Evolutionary conservation across 2,888 invertebrate genomes (phyloP), one percentile per base, ranked within the genome.

Genomic region (Pachliopta kotzebuea): DNA sequence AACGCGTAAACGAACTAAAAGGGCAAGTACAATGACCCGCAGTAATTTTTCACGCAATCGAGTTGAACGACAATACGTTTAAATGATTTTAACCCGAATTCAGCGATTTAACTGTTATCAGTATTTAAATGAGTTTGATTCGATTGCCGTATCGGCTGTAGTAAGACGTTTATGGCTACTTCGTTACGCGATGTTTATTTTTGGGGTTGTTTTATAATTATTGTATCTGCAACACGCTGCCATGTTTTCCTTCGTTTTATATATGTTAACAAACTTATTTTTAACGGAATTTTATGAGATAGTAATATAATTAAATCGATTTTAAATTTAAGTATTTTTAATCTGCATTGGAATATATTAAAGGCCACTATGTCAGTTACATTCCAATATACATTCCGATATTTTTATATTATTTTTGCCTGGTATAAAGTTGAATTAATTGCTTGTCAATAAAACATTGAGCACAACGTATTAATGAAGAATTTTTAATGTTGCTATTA

Each of bases 111-210:
- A 73, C 72, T 72, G 73, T 74, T 76, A 79, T 79, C 74, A 72
- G 75, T 74, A 83, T 83, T 83, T 77, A 82, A 83, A 86, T 81
- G 63, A 75, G 71, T 63, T 56, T 52, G 69, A 68, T 79, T 79
- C 75, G 80, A 81, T 83, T 80, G 80, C 74, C 69, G 73, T 71
- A 75, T 76, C 76, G 72, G 75, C 72, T 74, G 72, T 72, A 69
- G 69, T 71, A 69, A 72, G 77, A 77, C 75, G 69, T 78, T 80
- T 77, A 79, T 74, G 68, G 78, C 84, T 83, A 80, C 86, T 83
- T 77, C 72, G 79, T 84, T 86, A 87, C 86, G 82, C 82, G 69
- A 67, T 71, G 59, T 65, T 63, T 66, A 68, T 67, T 50, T 65
- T 62, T 56, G 31, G 59, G 54, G 62, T 58, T 62, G 61, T 69